Evolutionary conservation across 2,888 invertebrate species (phyloP).

Genomic region (Acanthosoma haemorrhoidale): DNA sequence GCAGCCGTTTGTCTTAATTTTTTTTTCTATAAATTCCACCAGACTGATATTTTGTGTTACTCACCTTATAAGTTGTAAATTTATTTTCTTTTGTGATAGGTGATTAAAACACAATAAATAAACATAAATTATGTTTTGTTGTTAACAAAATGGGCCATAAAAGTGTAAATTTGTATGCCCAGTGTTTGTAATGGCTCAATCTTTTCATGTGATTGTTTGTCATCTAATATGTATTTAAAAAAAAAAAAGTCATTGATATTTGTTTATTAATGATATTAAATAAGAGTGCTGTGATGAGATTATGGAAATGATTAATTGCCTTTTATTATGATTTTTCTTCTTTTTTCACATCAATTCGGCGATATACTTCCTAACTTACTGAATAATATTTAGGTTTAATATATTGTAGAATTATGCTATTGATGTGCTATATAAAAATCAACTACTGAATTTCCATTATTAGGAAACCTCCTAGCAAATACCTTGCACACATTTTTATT

Average conservation of each 20-base stretch:
- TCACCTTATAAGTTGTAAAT: not conserved
- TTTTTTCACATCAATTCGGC: not conserved
- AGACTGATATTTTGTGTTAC: not conserved
- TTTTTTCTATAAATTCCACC: not conserved
- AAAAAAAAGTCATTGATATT: conserved; percentile 9
- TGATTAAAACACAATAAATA: too few relatives aligned
- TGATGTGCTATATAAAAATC: not conserved
- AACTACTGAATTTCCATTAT: not conserved
- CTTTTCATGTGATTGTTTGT: conserved; percentile 26
- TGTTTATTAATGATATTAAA: conserved; percentile 22
- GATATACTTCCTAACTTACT: not conserved
- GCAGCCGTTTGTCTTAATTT: too few relatives aligned
- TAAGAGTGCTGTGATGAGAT: conserved; percentile 29
- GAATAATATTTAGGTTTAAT: not conserved
- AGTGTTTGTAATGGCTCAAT: conserved; percentile 20
- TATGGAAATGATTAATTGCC: conserved; percentile 15
- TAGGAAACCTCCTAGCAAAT: not conserved
- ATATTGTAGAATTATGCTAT: conserved; percentile 13
- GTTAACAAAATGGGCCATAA: not conserved
- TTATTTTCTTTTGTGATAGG: not conserved
- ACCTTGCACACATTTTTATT: conserved; percentile 12
- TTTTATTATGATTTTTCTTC: not conserved
- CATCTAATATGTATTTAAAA: conserved; percentile 16
- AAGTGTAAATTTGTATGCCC: conserved; percentile 10
- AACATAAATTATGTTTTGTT: not conserved